phyloP scores from a whole-genome alignment of 1,140 invertebrate species.

The Eueides isabella region DNA sequence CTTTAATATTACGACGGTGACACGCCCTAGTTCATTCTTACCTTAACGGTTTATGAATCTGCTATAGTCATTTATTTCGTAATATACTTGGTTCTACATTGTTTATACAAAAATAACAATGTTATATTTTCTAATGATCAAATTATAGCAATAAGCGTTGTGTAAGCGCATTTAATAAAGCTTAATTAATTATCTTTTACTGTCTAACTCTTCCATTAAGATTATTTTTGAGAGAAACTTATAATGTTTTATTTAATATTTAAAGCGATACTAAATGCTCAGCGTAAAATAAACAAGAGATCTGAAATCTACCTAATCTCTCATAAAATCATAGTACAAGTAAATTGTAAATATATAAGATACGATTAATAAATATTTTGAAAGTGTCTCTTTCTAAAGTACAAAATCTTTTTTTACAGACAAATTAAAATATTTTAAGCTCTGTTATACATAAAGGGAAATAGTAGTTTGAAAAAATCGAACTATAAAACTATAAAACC shows the following conservation, averaged over 20 bases:
- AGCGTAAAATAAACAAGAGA: too few relatives aligned
- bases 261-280: too few relatives aligned
- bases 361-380: too few relatives aligned
- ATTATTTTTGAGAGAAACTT: not conserved
- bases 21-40: conserved; percentile 45
- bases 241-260: not conserved
- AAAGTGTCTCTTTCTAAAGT: too few relatives aligned
- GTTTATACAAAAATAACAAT: conserved; percentile 13
- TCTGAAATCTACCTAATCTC: too few relatives aligned
- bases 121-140: not conserved
- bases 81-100: conserved; percentile 36
- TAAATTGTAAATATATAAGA: too few relatives aligned
- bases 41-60: conserved; percentile 45
- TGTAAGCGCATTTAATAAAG: not conserved
- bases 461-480: conserved; percentile 7
- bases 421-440: too few relatives aligned
- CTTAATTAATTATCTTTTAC: not conserved
- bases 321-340: too few relatives aligned
- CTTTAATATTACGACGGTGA: conserved; percentile 49
- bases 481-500: conserved; percentile 15
- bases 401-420: too few relatives aligned
- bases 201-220: not conserved
- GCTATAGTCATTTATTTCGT: conserved; percentile 45
- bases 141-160: not conserved
- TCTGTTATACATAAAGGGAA: not conserved